Percentiles rank a stretch among this genome's conserved stretches.
Evolutionary conservation across 2,888 invertebrate genomes (phyloP).

Genomic region (Azorinus chamasolen): DNA sequence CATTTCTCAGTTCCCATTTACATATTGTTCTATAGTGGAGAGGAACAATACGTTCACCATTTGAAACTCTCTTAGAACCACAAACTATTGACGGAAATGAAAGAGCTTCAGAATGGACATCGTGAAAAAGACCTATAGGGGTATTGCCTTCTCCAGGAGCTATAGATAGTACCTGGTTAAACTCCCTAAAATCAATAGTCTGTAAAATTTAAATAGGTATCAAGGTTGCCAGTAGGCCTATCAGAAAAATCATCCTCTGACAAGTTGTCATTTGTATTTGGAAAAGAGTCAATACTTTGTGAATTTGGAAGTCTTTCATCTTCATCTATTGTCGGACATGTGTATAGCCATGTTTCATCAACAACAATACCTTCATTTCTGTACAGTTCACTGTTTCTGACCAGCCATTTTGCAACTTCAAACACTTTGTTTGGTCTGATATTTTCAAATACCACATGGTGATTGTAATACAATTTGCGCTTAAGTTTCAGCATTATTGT

Average conservation of each 20-base stretch:
- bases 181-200: slow-evolving; percentile 41
- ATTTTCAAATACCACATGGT: slow-evolving; percentile 52
- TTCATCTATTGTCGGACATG: too few relatives aligned
- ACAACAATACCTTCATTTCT: slow-evolving; percentile 42
- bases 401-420: slow-evolving; percentile 55
- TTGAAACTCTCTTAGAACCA: slow-evolving; percentile 13
- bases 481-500: slow-evolving; percentile 56
- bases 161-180: slow-evolving; percentile 33
- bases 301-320: too few relatives aligned
- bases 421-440: slow-evolving; percentile 53
- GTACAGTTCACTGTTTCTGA: slow-evolving; percentile 45
- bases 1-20: slow-evolving; percentile 36
- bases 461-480: slow-evolving; percentile 36
- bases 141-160: slow-evolving; percentile 34
- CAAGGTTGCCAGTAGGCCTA: slow-evolving; percentile 27
- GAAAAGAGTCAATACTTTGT: too few relatives aligned
- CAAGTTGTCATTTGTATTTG: too few relatives aligned
- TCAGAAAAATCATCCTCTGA: slow-evolving; percentile 21
- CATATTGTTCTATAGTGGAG: slow-evolving; percentile 30
- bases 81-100: slow-evolving; percentile 38
- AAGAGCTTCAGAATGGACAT: slow-evolving; percentile 25
- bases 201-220: slow-evolving; percentile 37
- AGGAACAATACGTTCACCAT: background rate
- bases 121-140: slow-evolving; percentile 17
- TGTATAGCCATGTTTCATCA: slow-evolving; percentile 40